Base-by-base conservation (phyloP, 1,140 invertebrate genomes). In the Myzus persicae region DNA sequence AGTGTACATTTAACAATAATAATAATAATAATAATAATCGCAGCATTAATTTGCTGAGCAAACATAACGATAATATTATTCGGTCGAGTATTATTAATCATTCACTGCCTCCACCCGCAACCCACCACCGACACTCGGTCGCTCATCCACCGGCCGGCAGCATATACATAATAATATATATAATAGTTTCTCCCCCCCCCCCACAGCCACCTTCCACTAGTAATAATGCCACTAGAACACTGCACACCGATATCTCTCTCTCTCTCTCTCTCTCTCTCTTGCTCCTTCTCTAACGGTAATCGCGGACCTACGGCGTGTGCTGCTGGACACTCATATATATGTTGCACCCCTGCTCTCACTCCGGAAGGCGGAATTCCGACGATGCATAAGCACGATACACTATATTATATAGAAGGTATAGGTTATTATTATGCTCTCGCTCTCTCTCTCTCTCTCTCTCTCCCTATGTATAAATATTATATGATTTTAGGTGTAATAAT, bases 61-160 rank as follows among this genome's bases (percentile, higher is more conserved):
- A 89, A 89, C 46, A 85, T 18, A 89, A 51, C 87, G n/a, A 36
- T 89, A 44, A 85, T 85, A 51, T 89, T 51, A 89, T 89, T 89
- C 87, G 46, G 44, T 51, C 46, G 87, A 88, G 36, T 51, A 89
- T 36, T 51, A 48, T 51, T 88, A 88, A 48, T 88, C 85, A 48
- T 88, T 88, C 44, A 46, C 85, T n/a, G 31, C 59, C 31, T 76
- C 4, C 1, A 14, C 11, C 31, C 59, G 14, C 9, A 26, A n/a
- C 48, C 22, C 59, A n/a, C 48, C 48, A 24, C 14, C 59, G 22
- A 6, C 14, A 76, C 38, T 84, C 67, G 67, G 20, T 31, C 82
- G 38, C 26, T 42, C 40, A 11, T 26, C 82, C 40, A 26, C 24
- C 82, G 24, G 40, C 20, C 9, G 7, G 20, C 82, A 42, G 36